Evolutionary conservation across 2,797 vertebrate species (phyloP), one percentile per base, ranked within the genome.

Genomic region (Loriculus beryllinus): DNA sequence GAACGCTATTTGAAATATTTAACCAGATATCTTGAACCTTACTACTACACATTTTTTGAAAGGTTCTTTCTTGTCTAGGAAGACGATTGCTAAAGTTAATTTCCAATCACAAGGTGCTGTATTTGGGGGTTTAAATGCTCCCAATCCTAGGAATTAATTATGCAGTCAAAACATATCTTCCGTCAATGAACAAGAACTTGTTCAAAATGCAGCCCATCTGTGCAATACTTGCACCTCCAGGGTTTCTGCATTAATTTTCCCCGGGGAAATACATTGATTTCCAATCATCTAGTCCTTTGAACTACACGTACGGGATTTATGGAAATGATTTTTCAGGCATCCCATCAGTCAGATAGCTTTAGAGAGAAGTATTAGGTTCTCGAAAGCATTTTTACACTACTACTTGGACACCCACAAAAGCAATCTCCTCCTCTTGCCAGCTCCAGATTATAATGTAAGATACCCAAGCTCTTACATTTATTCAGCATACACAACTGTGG

Each of bases 361-460:
- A n/a, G 40, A 94, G 47, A 86, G 74, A 84, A 64, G 63, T 35
- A 86, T 2, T 25, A 9, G 29, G 59, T 60, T 84, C 86, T 90
- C 57, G 63, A 78, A 75, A 86, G 31, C 39, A 21, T 72, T 95
- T 93, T 72, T 77, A 60, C 64, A 35, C 60, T 37, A 40, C 28
- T 67, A 31, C 90, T 86, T 94, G 93, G 88, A 68, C 74, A 29
- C 33, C 86, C 56, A 45, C 49, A 90, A 76, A 88, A 2, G 43
- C 78, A 82, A 87, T 56, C 64, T 1, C 26, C 49, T 29, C 75
- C 71, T 82, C 74, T 75, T 88, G 88, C 94, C 94, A 95, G 0
- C 47, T 90, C 80, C 77, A 63, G 74, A 75, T 86, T 88, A 88
- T 92, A 88, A 88, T 35, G 56, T 51, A 91, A 90, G 12, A 56